Evolutionary conservation across 1,140 invertebrate species (phyloP).

Genomic region (Zophobas morio): DNA sequence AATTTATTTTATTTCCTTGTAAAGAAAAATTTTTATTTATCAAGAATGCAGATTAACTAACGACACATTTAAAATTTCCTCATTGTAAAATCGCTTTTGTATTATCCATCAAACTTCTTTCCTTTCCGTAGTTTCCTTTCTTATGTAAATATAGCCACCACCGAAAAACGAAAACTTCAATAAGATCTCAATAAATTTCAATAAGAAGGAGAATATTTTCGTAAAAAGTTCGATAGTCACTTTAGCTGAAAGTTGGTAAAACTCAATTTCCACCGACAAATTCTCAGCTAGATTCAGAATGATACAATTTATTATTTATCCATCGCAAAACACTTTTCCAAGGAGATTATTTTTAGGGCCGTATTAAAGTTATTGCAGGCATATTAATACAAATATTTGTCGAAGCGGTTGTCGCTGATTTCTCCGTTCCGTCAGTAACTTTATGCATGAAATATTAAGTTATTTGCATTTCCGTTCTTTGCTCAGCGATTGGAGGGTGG

Average conservation of each 20-base stretch:
- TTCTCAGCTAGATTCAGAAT: background rate
- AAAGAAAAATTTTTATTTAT: background rate
- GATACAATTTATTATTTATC: conserved; percentile 26
- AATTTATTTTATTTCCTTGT: too few species aligned
- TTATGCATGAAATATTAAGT: conserved; percentile 48
- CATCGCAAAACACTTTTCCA: background rate
- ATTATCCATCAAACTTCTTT: conserved; percentile 11
- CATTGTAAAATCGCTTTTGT: conserved; percentile 16
- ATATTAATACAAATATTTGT: conserved; percentile 40
- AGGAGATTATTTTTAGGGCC: background rate
- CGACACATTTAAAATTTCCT: conserved; percentile 16
- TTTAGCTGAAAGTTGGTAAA: conserved; percentile 36
- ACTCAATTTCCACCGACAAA: conserved; percentile 26
- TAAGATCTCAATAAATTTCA: conserved; percentile 24
- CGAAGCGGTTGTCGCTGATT: conserved; percentile 15
- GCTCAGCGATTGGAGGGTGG: conserved; percentile 39
- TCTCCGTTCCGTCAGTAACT: conserved; percentile 28
- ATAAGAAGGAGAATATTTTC: conserved; percentile 16
- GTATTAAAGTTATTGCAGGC: conserved; percentile 38
- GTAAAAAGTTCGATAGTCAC: conserved; percentile 33
- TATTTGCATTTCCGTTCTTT: conserved; percentile 51
- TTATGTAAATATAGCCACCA: conserved; percentile 20
- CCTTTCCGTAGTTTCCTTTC: conserved; percentile 7
- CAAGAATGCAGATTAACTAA: conserved; percentile 1
- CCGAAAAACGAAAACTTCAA: conserved; percentile 38